Evolutionary conservation across 2,888 invertebrate species (phyloP), one percentile per base, ranked within the genome.

Genomic region (Coronaproctus castanopsis): DNA sequence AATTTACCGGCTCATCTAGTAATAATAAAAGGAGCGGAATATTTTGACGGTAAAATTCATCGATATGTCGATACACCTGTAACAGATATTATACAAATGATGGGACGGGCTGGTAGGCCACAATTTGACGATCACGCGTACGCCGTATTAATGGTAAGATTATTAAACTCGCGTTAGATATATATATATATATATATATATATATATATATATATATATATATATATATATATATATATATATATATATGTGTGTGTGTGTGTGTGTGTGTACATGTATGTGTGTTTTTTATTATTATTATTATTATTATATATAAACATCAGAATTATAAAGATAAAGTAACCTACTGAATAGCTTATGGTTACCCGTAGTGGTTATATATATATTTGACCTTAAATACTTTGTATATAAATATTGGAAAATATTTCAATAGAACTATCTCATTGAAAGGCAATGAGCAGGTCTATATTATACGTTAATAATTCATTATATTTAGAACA

Each of bases 1-100:
- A 99, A 99, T 75, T 87, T 98, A 70, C 98, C 98, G 1, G 97
- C 98, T 0, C 96, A 97, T 73, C 73, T 96, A 56, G 96, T 99
- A 0, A 85, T 98, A n/a, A 84, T 99, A 65, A 98, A 98, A 72
- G 95, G 97, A 61, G 99, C 98, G 0, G 98, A 99, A 72, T 99
- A 91, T 72, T 99, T 86, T 71, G 98, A 99, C 72, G 96, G 95
- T 1, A 96, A 97, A 71, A 82, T 83, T 24, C 88, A 91, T 70
- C 81, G 95, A 66, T 99, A 99, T 72, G 91, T 97, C 10, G 98
- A 99, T 70, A 98, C 98, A 87, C 98, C 98, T 0, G 96, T 99
- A 56, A 99, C 98, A 1, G 97, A 98, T 74, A 96, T 99, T 0
- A 76, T 99, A 60, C 98, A 99, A 74, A 99, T 99, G 98, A 97